Base-by-base conservation (phyloP, 2,888 invertebrate genomes). In the Iselma pallidipennis region DNA sequence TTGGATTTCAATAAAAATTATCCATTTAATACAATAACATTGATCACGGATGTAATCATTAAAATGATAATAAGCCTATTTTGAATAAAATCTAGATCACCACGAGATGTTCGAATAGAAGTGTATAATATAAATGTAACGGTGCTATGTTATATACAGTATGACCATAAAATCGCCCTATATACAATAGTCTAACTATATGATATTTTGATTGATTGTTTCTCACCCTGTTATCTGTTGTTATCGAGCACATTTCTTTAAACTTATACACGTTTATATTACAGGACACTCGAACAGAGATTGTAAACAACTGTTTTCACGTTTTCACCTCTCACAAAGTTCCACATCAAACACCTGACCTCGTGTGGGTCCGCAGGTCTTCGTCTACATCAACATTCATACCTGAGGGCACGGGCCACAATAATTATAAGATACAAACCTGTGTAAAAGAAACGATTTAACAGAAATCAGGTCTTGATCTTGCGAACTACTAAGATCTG, bases 291-390 rank as follows among this genome's bases (percentile, higher is more conserved):
- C 74, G 72, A 68, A 70, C 74, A 74, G 74, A 73, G 76, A 78
- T 78, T 75, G 77, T 77, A 78, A 79, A 79, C 78, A 80, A 78
- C 78, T 80, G 78, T 77, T 76, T 76, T 76, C 74, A 75, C 76
- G 72, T 72, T 70, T 70, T 69, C 72, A 72, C 74, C 73, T 74
- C 76, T 78, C 74, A 78, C 74, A 72, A 74, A 77, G 75, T 77
- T 78, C 77, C 77, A 79, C 77, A 78, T 76, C 75, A 74, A 74
- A 75, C 73, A 76, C 73, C 71, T 78, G 79, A 79, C 79, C 78
- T 78, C 80, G 80, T 76, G 78, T 70, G 67, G 68, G 74, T 76
- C 78, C 81, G 79, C 77, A 74, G 71, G 70, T 75, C 77, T 76
- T 78, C 79, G 79, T 66, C 52, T 65, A 60, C 61, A 68, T 67